A percentile compares a stretch with the other conserved stretches of the same genome.
These are phyloP conservation scores for Corythoichthys intestinalis DNA, from an alignment of 2,113 vertebrate species.

Conservation along the genomic window DNA sequence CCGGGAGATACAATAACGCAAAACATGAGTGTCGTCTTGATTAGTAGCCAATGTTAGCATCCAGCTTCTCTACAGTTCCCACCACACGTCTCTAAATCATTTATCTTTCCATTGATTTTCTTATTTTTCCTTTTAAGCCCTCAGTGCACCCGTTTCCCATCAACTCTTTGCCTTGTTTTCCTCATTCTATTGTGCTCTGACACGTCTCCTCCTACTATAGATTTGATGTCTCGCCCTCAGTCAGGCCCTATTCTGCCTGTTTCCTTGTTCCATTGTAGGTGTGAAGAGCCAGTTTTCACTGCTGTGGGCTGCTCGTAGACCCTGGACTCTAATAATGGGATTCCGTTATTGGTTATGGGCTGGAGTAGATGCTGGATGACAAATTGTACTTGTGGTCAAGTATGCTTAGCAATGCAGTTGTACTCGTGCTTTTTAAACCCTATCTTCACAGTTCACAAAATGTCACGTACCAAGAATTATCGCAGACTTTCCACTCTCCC, in stretches of 20 bases:
- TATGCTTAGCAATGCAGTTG: too few relatives aligned
- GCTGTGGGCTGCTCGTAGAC: slow-evolving; percentile 53
- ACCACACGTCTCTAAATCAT: slow-evolving; percentile 38
- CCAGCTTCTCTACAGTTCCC: slow-evolving; percentile 28
- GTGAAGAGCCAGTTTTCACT: slow-evolving; percentile 37
- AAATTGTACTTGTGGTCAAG: background rate
- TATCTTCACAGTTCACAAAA: too few relatives aligned
- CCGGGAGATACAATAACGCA: background rate
- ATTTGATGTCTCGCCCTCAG: slow-evolving; percentile 46
- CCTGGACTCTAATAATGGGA: slow-evolving; percentile 66
- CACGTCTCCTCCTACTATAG: slow-evolving; percentile 60
- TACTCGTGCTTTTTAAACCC: background rate
- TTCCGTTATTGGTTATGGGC: slow-evolving; percentile 46
- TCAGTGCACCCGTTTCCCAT: slow-evolving; percentile 27
- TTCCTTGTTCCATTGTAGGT: slow-evolving; percentile 7
- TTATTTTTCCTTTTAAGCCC: slow-evolving; percentile 27
- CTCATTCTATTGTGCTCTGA: slow-evolving; percentile 44
- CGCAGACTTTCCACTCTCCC: too few relatives aligned
- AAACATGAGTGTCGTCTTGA: slow-evolving; percentile 22
- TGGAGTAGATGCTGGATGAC: slow-evolving; percentile 35
- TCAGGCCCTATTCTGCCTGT: slow-evolving; percentile 34
- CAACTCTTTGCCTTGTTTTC: slow-evolving; percentile 33
- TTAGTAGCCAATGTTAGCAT: slow-evolving; percentile 26
- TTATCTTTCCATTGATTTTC: slow-evolving; percentile 51
- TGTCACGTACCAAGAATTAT: too few relatives aligned